Base-by-base conservation (phyloP, 2,888 invertebrate species). In the Yponomeuta evonymella region DNA sequence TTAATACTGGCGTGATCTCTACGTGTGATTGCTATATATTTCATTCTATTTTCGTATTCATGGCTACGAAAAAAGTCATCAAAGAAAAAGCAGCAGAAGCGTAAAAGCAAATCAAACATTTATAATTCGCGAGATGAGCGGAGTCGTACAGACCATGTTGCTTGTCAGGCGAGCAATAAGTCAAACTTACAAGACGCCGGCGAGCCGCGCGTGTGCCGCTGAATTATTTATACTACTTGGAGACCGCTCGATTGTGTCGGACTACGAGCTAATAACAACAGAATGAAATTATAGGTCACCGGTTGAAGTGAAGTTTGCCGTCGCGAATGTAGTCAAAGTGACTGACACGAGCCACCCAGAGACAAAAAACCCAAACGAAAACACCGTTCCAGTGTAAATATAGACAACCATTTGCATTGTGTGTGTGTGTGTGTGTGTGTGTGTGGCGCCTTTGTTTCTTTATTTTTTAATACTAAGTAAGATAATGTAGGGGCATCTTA, bases 341-440 rank as follows among this genome's bases (percentile, higher is more conserved):
- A 78, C 78, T 77, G 75, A 80, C 76, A 79, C 77, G 76, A 78
- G 75, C 89, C 89, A 89, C 89, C 88, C 89, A 88, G 85, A 88
- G 84, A 77, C 76, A 79, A 86, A 89, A 89, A 88, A 43, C 43
- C 84, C 83, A 84, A 71, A 58, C 48, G 67, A 67, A 69, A 69
- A 71, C 43, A 48, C 48, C 23, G 67, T 67, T 36, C 23, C 36
- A 65, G 33, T 30, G 12, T 65, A 65, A 33, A 65, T 65, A 65
- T 65, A 30, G 33, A 33, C 30, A 33, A 58, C 0, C 51, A 33
- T 65, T 65, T 65, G 65, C 65, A 33, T 65, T 63, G 33, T 33
- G 33, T 33, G 5, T 63, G 63, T 63, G 29, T 65, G 23, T 10
- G 64, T 63, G 33, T 33, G 33, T 33, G 5, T 63, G 63, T 63